Conservation (phyloP, 2,113 vertebrate genomes). For the human region GRCh38 chr1:60037001-60037500, state of each 20-base stretch:
- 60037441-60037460: not conserved
- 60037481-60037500: not conserved
- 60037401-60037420: not conserved
- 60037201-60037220: not conserved
- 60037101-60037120: not conserved
- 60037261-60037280: not conserved
- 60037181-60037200: not conserved
- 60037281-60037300: not conserved
- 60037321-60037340: not conserved
- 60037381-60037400: not conserved
- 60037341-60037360: not conserved
- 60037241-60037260: not conserved
- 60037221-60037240: not conserved
- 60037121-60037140: not conserved
- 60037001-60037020: not conserved
- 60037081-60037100: not conserved
- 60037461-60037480: not conserved
- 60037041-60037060: not conserved
- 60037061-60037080: not conserved
- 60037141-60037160: not conserved
- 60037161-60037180: not conserved
- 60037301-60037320: not conserved
- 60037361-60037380: not conserved
- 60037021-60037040: conserved; percentile 22
- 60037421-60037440: not conserved